phyloP scores from a whole-genome alignment of 2,113 vertebrate species.

The Alethe castanea region DNA sequence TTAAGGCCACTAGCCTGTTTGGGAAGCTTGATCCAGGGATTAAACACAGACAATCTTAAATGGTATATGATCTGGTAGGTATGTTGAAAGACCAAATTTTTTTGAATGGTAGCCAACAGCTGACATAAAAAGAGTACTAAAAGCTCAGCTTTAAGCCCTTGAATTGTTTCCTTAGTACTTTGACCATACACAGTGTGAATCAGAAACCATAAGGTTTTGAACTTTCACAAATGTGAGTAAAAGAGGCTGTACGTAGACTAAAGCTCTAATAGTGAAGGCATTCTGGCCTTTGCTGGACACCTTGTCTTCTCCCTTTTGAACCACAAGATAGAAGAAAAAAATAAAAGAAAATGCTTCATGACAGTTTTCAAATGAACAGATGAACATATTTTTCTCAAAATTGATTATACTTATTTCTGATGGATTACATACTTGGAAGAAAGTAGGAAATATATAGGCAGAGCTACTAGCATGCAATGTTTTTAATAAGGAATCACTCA shows the following conservation, averaged over 20 bases:
- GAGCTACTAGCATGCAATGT: neutral
- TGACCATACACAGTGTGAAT: neutral
- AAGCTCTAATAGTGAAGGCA: neutral
- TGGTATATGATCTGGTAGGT: neutral
- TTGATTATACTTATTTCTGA: neutral
- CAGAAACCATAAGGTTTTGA: neutral
- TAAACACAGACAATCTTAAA: neutral
- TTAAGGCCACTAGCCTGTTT: neutral
- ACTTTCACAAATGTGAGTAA: neutral
- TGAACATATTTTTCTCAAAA: neutral
- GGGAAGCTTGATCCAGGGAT: neutral
- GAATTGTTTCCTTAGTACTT: neutral
- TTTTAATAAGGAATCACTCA: neutral
- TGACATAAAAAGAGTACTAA: neutral
- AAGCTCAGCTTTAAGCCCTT: neutral
- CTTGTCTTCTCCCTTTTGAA: neutral
- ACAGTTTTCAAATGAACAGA: neutral
- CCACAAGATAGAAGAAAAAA: neutral
- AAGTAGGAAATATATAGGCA: neutral
- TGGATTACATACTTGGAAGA: neutral
- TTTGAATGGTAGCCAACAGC: neutral
- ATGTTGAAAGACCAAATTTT: neutral
- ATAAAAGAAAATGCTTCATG: neutral
- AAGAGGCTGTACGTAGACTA: neutral
- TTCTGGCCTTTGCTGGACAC: neutral